A percentile compares a stretch with the other conserved stretches of the same genome.
Evolutionary conservation across 2,113 vertebrate genomes (phyloP).

Genomic region (Lagopus muta): DNA sequence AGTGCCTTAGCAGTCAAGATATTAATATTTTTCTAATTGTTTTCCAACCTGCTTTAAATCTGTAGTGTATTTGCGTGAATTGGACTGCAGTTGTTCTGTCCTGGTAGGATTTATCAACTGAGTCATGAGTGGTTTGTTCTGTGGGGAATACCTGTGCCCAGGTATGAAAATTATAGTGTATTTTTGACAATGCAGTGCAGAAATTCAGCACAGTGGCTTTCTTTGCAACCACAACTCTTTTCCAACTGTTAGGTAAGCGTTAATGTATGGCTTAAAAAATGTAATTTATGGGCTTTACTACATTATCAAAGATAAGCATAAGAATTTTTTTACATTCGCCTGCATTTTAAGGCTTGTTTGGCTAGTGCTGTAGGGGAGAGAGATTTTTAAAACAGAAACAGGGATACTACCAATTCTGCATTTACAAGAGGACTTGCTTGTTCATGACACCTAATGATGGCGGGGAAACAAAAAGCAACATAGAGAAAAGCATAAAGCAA

Average conservation of each 20-base stretch:
- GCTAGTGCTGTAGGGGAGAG: not conserved
- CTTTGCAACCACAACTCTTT: not conserved
- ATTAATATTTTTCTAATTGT: not conserved
- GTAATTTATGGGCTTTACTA: not conserved
- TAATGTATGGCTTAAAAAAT: not conserved
- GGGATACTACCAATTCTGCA: not conserved
- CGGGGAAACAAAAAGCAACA: not conserved
- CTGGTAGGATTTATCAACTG: not conserved
- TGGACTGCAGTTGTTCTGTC: not conserved
- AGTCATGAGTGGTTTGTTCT: not conserved
- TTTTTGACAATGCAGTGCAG: not conserved
- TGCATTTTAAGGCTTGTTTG: not conserved
- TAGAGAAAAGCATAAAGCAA: not conserved
- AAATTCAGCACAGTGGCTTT: not conserved
- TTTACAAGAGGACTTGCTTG: not conserved
- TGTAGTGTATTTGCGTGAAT: not conserved
- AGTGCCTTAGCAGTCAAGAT: not conserved
- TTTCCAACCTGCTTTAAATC: not conserved
- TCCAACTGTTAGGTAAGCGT: not conserved
- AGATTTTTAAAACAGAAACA: not conserved
- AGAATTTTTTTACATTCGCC: not conserved
- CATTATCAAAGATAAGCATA: not conserved
- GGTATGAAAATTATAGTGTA: not conserved
- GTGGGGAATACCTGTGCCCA: not conserved
- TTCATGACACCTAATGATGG: not conserved